Base-by-base conservation (phyloP, 2,797 vertebrate species). In the Oceanodroma leucorhoa region DNA sequence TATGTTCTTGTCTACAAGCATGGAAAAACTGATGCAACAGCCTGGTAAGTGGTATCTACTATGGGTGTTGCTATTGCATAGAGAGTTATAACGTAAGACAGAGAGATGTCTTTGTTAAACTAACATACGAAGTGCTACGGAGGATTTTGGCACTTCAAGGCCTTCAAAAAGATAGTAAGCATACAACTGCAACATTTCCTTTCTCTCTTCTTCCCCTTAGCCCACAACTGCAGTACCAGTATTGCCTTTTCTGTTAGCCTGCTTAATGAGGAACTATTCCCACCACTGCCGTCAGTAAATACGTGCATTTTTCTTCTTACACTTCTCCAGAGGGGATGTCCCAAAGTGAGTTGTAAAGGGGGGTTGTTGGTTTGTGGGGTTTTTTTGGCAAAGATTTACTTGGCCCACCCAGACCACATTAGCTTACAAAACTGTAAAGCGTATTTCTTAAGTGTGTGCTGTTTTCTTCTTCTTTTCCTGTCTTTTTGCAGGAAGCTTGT, bases 301-400 rank as follows among this genome's bases (percentile, higher is more conserved):
- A 36, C 10, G 3, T 0, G 2, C 0, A 0, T 10, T 38, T 58
- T 62, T 58, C 14, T 50, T 65, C 14, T 46, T 30, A 53, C 3
- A 6, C 24, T 75, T 81, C 40, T 21, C 43, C 46, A 72, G 5
- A 4, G 6, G 16, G 9, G 5, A 65, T 34, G 6, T 30, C 48
- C 38, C 32, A 38, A 53, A 53, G 14, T 6, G 10, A 85, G 20
- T 18, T 38, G 32, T 14, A 51, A 5, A 32, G 54, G 6, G 11
- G 2, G 14, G 6, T 5, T 69, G 29, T 13, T 27, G 27, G 26
- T 41, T 75, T 85, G 50, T 17, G 38, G 60, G 17, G 0, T 2
- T 12, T 51, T 66, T 81, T 73, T 43, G 23, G 32, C 26, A 88
- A 34, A 83, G 32, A 76, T 69, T 65, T 67, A 90, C 41, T 62